Base-by-base conservation (phyloP, 1,140 invertebrate genomes). In the Penaeus indicus region DNA sequence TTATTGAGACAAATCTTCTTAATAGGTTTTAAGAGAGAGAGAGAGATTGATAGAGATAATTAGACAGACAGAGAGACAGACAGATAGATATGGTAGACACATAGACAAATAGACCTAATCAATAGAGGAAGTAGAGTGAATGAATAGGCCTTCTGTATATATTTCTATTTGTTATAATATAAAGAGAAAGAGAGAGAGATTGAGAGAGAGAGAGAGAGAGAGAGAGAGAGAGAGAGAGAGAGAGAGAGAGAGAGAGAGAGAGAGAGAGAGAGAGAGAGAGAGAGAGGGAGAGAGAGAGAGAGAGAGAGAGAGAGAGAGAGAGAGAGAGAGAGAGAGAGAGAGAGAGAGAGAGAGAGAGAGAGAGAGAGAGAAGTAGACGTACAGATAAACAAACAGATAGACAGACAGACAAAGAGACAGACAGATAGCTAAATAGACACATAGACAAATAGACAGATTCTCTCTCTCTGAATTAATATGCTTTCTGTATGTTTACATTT, bases 171-270 rank as follows among this genome's bases (percentile, higher is more conserved):
- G 0, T 2, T 32, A 32, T 32, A 32, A 32, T 21, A 25, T 4
- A 3, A 13, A 25, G 64, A 25, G 25, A 67, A 7, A 25, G 64
- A 67, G 25, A 25, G 64, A 25, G 25, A 67, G 64, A 25, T 2
- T 3, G 25, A 25, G 64, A 25, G 25, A 67, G 25, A 25, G 64
- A 67, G 25, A 25, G 64, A 25, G 25, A 67, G 64, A 25, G 25
- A 67, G 25, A 25, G 7, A 25, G n/a, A 64, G 63, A n/a, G 63
- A 64, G n/a, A n/a, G n/a, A n/a, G n/a, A 64, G 63, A n/a, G n/a
- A 64, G n/a, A n/a, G 63, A n/a, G 63, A 64, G n/a, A 64, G 63
- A 18, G n/a, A n/a, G n/a, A n/a, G 63, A 64, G n/a, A 67, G 64
- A 25, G 7, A 7, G 7, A 25, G 7, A 7, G 7, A 7, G 7